Evolutionary conservation across 1,140 invertebrate species (phyloP), one percentile per base, ranked within the genome.

Genomic region (Antheraea mylitta): DNA sequence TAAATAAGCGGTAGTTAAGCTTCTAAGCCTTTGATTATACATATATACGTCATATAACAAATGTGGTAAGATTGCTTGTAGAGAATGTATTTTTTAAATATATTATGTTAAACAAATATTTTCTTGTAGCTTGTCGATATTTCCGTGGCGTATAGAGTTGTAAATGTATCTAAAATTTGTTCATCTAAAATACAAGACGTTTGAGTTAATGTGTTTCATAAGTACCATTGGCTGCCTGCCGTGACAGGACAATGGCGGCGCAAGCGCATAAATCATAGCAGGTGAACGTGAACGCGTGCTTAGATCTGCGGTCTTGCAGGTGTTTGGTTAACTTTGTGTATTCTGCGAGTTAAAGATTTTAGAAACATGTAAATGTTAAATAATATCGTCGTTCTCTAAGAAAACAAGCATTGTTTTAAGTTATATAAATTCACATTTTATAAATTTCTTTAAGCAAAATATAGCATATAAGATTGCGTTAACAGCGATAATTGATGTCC

Each of bases 241-340:
- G 64, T 80, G 86, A 89, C 85, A 89, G 84, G 68, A 87, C 86
- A 89, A 89, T 89, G 77, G 80, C 72, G 68, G 72, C 68, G 69
- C 77, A 74, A 71, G 66, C 48, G 64, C 73, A 87, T 89, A 87
- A 89, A 89, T 89, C 84, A 87, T 81, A 82, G 75, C 86, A 89
- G 83, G 86, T 89, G 86, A 86, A 70, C 84, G 86, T 89, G 86
- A 86, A 70, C 84, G 81, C 73, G 74, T 83, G 78, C 77, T 74
- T 78, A 80, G 77, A 74, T 85, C 76, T 70, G 65, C 70, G 70
- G 72, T 74, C 62, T 79, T 64, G 67, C 73, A 79, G 73, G 77
- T 75, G 75, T 67, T 72, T 74, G 71, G 58, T 64, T 71, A 66
- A 67, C 76, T 78, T 79, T 80, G 72, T 83, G 74, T 76, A 37